Evolutionary conservation across 2,888 invertebrate species (phyloP).

Genomic region (Dryobotodes eremita): DNA sequence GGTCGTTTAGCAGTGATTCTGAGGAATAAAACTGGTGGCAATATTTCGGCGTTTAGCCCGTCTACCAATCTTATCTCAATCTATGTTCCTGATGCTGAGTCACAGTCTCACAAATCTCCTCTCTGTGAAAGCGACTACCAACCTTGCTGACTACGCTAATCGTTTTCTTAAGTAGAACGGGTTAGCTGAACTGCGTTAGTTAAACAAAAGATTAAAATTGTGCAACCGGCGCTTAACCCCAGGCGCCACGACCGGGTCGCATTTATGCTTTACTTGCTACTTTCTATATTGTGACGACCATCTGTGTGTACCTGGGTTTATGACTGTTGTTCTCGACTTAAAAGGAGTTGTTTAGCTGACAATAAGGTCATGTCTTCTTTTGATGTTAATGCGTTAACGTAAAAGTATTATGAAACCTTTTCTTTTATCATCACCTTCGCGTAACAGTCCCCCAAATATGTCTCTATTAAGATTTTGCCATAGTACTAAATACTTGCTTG

Average conservation of each 20-base stretch:
- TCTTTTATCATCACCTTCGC: not conserved
- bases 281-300: slow-evolving; percentile 58
- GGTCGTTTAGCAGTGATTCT: not conserved
- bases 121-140: not conserved
- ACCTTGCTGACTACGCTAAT: not conserved
- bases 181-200: not conserved
- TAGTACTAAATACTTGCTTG: too few relatives aligned
- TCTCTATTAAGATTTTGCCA: not conserved
- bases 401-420: not conserved
- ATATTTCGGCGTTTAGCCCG: not conserved
- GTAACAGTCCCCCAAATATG: too few relatives aligned
- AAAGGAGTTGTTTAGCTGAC: slow-evolving; percentile 35
- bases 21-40: not conserved
- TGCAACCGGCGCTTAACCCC: slow-evolving; percentile 38
- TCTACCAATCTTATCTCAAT: not conserved
- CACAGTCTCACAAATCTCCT: not conserved
- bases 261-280: slow-evolving; percentile 50
- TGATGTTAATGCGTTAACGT: not conserved
- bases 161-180: not conserved
- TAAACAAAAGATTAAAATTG: slow-evolving; percentile 42
- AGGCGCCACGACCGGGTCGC: slow-evolving; percentile 50
- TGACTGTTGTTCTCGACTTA: slow-evolving; percentile 13
- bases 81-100: not conserved
- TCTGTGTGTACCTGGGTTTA: slow-evolving; percentile 38
- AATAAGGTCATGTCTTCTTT: slow-evolving; percentile 26